Conservation (phyloP, 2,888 invertebrate genomes). For the Nomada lathburiana region DNA sequence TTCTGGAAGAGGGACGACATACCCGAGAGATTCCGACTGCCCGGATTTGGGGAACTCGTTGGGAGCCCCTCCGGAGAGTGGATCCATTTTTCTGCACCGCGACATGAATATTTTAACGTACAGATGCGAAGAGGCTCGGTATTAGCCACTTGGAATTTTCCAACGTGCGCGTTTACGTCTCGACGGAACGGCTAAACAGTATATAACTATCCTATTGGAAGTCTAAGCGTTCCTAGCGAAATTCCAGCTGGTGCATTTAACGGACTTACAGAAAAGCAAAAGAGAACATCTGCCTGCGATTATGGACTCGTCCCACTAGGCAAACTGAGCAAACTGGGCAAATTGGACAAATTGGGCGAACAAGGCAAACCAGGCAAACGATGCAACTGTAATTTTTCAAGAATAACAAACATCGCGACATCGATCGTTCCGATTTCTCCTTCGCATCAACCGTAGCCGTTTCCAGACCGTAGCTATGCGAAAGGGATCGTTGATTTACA, state of each 20-base stretch:
- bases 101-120: conserved; percentile 30
- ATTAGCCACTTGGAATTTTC: conserved; percentile 25
- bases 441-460: too few relatives aligned
- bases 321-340: too few relatives aligned
- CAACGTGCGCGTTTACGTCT: background rate
- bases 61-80: conserved; percentile 2
- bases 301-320: too few relatives aligned
- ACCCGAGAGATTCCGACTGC: conserved; percentile 1
- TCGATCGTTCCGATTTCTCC: background rate
- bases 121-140: background rate
- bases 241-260: conserved; percentile 7
- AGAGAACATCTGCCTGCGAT: too few relatives aligned
- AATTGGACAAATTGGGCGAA: too few relatives aligned
- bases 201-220: too few relatives aligned
- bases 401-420: too few relatives aligned
- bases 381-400: too few relatives aligned
- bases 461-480: background rate
- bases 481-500: conserved; percentile 18
- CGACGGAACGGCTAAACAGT: background rate
- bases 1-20: background rate
- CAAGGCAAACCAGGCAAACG: too few relatives aligned
- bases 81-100: conserved; percentile 19
- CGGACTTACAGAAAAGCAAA: background rate
- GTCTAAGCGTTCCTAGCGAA: background rate
- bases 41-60: background rate